These are phyloP conservation scores for Drosophila borealis DNA, from an alignment of 2,888 invertebrate species.

Conservation along the genomic window DNA sequence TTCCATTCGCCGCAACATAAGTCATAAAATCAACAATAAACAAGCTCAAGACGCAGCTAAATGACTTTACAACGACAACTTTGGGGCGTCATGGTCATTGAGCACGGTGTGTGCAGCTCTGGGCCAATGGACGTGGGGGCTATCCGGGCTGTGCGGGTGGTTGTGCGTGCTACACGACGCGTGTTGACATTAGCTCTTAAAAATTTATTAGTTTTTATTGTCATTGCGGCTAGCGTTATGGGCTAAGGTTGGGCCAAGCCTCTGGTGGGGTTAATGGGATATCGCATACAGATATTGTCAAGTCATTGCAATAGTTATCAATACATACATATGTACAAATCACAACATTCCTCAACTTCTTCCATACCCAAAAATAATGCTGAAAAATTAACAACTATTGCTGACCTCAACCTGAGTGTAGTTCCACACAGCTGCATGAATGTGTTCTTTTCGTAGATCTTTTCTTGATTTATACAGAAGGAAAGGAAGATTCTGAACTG, in stretches of 20 bases:
- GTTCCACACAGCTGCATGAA: too few relatives aligned
- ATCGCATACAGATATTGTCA: constrained; percentile 17
- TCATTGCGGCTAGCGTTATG: constrained; percentile 38
- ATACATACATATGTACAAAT: neutral
- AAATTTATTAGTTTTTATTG: constrained; percentile 70
- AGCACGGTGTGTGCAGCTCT: constrained; percentile 38
- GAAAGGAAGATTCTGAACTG: too few relatives aligned
- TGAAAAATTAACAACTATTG: neutral
- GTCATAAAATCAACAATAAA: constrained; percentile 70
- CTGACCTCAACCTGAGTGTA: neutral
- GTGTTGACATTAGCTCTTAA: constrained; percentile 75
- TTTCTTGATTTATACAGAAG: too few relatives aligned
- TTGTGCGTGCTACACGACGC: constrained; percentile 50
- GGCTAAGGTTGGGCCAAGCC: constrained; percentile 42
- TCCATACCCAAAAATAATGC: neutral
- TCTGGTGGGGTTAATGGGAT: constrained; percentile 35
- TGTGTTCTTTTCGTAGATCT: too few relatives aligned
- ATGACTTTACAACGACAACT: constrained; percentile 54
- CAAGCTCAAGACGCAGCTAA: constrained; percentile 54
- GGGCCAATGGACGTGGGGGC: neutral
- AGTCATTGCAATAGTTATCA: constrained; percentile 40
- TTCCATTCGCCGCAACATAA: constrained; percentile 39
- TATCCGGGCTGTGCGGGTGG: neutral
- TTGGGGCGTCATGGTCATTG: constrained; percentile 70
- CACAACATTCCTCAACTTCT: constrained; percentile 3